Evolutionary conservation across 2,888 invertebrate genomes (phyloP).

Genomic region (Matsumyia berberina): DNA sequence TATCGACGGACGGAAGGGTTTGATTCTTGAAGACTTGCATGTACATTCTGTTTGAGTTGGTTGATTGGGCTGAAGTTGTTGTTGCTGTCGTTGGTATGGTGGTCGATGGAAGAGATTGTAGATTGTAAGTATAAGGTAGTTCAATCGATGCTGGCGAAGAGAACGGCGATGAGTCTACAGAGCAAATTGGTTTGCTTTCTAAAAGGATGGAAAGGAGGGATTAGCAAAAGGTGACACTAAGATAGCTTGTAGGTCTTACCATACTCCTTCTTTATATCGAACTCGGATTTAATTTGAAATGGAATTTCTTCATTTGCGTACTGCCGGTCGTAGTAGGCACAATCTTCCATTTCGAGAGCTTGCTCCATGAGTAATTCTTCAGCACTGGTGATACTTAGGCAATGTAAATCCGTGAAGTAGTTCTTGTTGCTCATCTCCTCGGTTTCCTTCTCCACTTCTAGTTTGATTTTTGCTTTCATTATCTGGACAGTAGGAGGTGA

Average conservation of each 20-base stretch:
- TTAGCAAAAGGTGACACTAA: neutral
- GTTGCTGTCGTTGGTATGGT: constrained; percentile 72
- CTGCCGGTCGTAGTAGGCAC: constrained; percentile 80
- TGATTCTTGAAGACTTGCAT: constrained; percentile 78
- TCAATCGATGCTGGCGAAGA: constrained; percentile 83
- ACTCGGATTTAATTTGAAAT: constrained; percentile 82
- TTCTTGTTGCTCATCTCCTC: constrained; percentile 9
- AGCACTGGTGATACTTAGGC: constrained; percentile 82
- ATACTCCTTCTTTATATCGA: constrained; percentile 81
- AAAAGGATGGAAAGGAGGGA: constrained; percentile 52
- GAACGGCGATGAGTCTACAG: constrained; percentile 83
- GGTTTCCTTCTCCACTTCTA: constrained; percentile 55
- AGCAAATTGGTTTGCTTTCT: constrained; percentile 80
- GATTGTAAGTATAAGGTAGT: constrained; percentile 76
- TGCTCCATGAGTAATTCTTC: constrained; percentile 84
- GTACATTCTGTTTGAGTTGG: constrained; percentile 77
- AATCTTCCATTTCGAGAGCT: constrained; percentile 84
- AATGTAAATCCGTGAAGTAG: constrained; percentile 81
- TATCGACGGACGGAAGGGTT: constrained; percentile 83
- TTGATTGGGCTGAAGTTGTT: constrained; percentile 46
- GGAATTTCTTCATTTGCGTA: constrained; percentile 81
- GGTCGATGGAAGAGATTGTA: constrained; percentile 56
- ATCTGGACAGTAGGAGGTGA: constrained; percentile 74
- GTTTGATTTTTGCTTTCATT: constrained; percentile 78
- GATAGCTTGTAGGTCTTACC: constrained; percentile 77